phyloP scores from a whole-genome alignment of 2,113 vertebrate genomes.

The Cochlearius cochlearius region DNA sequence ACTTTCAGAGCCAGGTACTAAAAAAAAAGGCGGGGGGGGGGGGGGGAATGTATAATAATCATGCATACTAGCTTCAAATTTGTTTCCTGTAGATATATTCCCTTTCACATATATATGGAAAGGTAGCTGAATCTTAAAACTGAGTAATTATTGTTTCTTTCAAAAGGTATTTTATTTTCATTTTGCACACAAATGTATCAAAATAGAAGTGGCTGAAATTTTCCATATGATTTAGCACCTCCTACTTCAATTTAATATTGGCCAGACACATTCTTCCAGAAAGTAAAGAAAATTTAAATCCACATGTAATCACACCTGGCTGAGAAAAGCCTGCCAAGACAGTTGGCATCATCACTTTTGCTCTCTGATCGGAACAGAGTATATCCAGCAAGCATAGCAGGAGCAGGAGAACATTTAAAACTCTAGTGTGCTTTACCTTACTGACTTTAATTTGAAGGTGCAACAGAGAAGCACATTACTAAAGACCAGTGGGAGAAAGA shows the following conservation, averaged over 20 bases:
- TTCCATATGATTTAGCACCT: not conserved
- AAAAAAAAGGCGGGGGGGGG: accelerated
- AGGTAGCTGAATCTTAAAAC: not conserved
- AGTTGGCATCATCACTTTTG: not conserved
- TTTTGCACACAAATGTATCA: not conserved
- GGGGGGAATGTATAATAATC: not conserved
- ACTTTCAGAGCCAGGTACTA: not conserved
- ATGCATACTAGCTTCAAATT: not conserved
- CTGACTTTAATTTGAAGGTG: not conserved
- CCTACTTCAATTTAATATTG: not conserved
- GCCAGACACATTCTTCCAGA: not conserved
- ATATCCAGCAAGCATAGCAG: not conserved
- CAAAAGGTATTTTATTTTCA: not conserved
- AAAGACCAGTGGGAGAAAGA: not conserved
- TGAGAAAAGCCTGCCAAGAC: not conserved
- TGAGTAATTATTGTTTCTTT: not conserved
- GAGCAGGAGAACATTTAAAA: not conserved
- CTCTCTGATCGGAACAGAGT: not conserved
- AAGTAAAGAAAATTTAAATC: not conserved
- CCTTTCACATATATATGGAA: not conserved
- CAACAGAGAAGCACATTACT: not conserved
- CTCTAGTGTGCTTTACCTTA: not conserved
- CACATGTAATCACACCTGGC: not conserved
- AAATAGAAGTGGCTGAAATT: not conserved
- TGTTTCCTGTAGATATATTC: not conserved